Conservation (phyloP, 2,888 invertebrate genomes). For the Chrysolina americana region DNA sequence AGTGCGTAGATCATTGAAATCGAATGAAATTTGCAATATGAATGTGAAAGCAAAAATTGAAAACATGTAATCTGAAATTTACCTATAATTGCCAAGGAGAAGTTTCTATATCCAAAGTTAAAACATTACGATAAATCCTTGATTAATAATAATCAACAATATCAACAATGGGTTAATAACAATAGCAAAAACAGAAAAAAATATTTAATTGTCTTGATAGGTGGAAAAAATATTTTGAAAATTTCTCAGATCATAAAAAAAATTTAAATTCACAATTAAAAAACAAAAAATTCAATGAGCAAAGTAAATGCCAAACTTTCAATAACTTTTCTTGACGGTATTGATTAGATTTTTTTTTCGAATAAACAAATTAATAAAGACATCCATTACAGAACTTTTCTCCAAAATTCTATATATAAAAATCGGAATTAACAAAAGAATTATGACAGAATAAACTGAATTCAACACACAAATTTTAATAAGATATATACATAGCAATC, state of each 20-base stretch:
- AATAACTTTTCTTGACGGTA: too few species aligned
- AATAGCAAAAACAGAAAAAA: conserved; percentile 44
- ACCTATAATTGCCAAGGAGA: conserved; percentile 12
- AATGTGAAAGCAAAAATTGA: conserved; percentile 4
- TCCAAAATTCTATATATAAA: too few species aligned
- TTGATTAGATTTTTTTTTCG: too few species aligned
- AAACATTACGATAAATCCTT: conserved; percentile 53
- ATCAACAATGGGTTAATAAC: conserved; percentile 53
- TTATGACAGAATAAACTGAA: too few species aligned
- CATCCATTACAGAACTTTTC: too few species aligned
- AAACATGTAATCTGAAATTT: conserved; percentile 3
- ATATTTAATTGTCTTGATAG: conserved; percentile 32
- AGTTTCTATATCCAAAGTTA: conserved; percentile 44
- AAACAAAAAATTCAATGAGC: too few species aligned
- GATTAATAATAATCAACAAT: conserved; percentile 52
- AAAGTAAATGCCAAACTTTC: too few species aligned
- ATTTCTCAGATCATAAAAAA: background rate
- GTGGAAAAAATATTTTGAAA: conserved; percentile 37
- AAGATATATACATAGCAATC: too few species aligned
- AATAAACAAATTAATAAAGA: too few species aligned
- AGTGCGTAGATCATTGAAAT: background rate
- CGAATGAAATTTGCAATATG: background rate
- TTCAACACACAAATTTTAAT: too few species aligned
- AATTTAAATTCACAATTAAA: too few species aligned
- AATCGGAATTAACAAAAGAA: too few species aligned